Conservation (phyloP, 2,888 invertebrate species). For the Drosophila prostipennis region DNA sequence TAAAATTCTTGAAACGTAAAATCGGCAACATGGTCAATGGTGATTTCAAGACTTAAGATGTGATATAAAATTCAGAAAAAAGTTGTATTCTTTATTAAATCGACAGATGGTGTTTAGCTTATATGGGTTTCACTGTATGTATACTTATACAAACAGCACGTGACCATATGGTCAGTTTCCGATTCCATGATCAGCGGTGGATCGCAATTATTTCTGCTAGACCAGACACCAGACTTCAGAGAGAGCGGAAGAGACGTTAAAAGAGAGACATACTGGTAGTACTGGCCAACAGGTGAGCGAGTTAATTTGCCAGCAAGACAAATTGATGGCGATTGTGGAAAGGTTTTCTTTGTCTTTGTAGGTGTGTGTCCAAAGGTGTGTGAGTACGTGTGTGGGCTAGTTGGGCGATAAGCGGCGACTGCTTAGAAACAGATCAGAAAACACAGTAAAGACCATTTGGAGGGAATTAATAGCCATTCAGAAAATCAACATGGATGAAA, state of each 20-base stretch:
- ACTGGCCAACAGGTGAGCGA: constrained; percentile 30
- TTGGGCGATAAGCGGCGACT: constrained; percentile 55
- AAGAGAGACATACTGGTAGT: not conserved
- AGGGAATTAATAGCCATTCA: not conserved
- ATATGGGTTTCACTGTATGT: constrained; percentile 6
- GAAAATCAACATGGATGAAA: too few relatives aligned
- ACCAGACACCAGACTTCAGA: constrained; percentile 11
- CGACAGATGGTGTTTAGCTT: not conserved
- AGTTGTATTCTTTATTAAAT: not conserved
- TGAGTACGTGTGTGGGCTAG: constrained; percentile 21
- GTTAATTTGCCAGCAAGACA: constrained; percentile 76
- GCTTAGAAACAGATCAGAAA: constrained; percentile 53
- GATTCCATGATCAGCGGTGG: constrained; percentile 35
- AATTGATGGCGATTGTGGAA: constrained; percentile 70
- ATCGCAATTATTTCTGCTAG: constrained; percentile 53
- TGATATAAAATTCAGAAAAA: not conserved
- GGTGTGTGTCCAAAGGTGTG: constrained; percentile 13
- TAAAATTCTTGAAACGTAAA: too few relatives aligned
- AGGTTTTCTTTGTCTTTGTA: constrained; percentile 58
- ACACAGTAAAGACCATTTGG: constrained; percentile 1
- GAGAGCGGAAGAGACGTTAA: constrained; percentile 2
- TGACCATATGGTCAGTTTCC: constrained; percentile 50
- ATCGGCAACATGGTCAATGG: too few relatives aligned
- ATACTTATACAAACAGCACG: constrained; percentile 41
- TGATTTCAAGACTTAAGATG: not conserved